Base-by-base conservation (phyloP, 2,797 vertebrate genomes). In the Semotilus atromaculatus region DNA sequence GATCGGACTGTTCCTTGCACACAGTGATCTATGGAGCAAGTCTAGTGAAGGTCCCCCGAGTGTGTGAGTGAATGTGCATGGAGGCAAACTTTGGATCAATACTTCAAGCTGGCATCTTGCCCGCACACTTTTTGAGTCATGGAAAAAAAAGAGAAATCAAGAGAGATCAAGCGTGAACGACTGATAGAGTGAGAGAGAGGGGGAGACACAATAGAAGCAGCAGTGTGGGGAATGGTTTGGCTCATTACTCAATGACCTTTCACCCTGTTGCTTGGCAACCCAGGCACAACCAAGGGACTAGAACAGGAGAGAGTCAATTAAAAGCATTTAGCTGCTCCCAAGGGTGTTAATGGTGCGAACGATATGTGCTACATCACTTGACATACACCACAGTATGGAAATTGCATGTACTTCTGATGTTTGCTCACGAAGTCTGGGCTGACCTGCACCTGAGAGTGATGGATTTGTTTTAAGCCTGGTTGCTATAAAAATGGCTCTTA, bases 231-330 rank as follows among this genome's bases (percentile, higher is more conserved):
- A 87, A 78, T 9, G 80, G 85, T 92, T 89, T 81, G 87, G 88
- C 93, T 94, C 91, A 92, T 94, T 94, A 94, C 79, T 75, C 82
- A 73, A 80, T 89, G 92, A 94, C 93, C 94, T 92, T 92, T 86
- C 89, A 89, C 90, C 90, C 90, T 87, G 90, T 93, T 88, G 88
- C 93, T 80, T 89, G 92, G 92, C 93, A 92, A 94, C 91, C 2
- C 43, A 89, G 81, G 87, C 85, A 66, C 76, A 60, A 19, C 78
- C 36, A 83, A 90, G 68, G 80, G 86, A 85, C 80, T 87, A 88
- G 78, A 90, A 74, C 81, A 64, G 87, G 11, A 89, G 77, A 64
- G 71, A 88, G 88, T 90, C 85, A 84, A 88, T 78, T 86, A 84
- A 88, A 88, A 74, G 81, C 87, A 77, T 85, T 86, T 78, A 58